Evolutionary conservation across 1,140 invertebrate genomes (phyloP).

Genomic region (Wiebesia pumilae): DNA sequence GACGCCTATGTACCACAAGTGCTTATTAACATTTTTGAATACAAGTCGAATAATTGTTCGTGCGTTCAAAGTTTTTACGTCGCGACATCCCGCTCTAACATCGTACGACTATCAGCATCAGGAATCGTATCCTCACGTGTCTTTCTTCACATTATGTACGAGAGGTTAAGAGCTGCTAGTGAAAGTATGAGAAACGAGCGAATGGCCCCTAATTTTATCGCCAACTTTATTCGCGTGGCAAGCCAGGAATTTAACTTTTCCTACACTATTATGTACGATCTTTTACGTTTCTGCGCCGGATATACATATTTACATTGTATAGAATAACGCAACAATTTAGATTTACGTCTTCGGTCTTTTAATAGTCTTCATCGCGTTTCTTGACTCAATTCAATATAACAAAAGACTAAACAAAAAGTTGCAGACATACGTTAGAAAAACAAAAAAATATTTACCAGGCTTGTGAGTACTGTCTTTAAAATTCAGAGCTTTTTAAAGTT

Average conservation of each 20-base stretch:
- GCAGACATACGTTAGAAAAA: no score
- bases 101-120: conserved; percentile 49
- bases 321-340: no score
- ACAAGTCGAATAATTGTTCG: conserved; percentile 11
- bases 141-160: background rate
- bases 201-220: conserved; percentile 65
- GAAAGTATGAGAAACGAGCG: conserved; percentile 64
- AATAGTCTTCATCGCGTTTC: no score
- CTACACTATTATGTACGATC: background rate
- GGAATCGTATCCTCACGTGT: conserved; percentile 7
- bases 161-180: conserved; percentile 40
- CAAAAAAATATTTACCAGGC: no score
- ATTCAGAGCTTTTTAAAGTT: background rate
- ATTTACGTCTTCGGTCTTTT: no score
- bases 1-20: conserved; percentile 37
- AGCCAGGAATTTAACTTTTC: background rate
- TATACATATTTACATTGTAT: no score
- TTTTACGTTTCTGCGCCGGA: background rate
- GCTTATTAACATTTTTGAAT: conserved; percentile 33
- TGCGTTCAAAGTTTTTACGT: conserved; percentile 21
- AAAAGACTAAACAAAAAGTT: background rate
- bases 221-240: conserved; percentile 60
- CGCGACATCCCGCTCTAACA: conserved; percentile 31
- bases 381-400: no score
- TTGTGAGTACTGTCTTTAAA: background rate